Evolutionary conservation across 2,113 vertebrate species (phyloP), one percentile per base, ranked within the genome.

Genomic region (Beaufortia kweichowensis): DNA sequence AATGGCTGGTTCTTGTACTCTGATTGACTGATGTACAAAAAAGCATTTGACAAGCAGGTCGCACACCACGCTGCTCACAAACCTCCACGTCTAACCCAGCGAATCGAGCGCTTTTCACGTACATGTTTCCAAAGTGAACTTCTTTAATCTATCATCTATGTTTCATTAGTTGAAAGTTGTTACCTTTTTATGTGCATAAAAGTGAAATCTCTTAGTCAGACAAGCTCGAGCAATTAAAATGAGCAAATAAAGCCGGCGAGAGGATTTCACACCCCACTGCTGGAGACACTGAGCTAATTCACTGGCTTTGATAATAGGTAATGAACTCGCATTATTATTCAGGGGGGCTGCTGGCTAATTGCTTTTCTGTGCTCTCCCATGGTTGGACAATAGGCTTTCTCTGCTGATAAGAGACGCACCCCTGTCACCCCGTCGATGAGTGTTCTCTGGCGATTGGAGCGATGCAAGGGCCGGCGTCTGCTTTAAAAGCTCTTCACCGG

Each of bases 281-380:
- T 78, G 86, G 85, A 89, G 90, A 91, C 88, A 87, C 88, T 85
- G 86, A 93, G 91, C 90, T 91, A 92, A 91, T 92, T 91, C 88
- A 85, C 85, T 79, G 77, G 85, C 89, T 91, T 92, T 92, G 92
- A 90, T 92, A 91, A 88, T 90, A 88, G 87, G 88, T 91, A 92
- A 93, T 90, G 90, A 92, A 91, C 90, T 88, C 74, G 81, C 90
- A 90, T 92, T 90, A 91, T 91, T 92, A 90, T 92, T 91, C 89
- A 84, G 85, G 83, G 79, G 75, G 86, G 86, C 84, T 61, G 71
- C 57, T 78, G 85, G 87, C 90, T 92, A 92, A 93, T 93, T 93
- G 90, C 91, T 92, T 92, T 46, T 92, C 89, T 91, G 89, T 91
- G 76, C 74, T 89, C 87, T 90, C 90, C 87, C 85, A 87, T 81